phyloP scores from a whole-genome alignment of 2,797 vertebrate genomes.

The Crenuchus spilurus region DNA sequence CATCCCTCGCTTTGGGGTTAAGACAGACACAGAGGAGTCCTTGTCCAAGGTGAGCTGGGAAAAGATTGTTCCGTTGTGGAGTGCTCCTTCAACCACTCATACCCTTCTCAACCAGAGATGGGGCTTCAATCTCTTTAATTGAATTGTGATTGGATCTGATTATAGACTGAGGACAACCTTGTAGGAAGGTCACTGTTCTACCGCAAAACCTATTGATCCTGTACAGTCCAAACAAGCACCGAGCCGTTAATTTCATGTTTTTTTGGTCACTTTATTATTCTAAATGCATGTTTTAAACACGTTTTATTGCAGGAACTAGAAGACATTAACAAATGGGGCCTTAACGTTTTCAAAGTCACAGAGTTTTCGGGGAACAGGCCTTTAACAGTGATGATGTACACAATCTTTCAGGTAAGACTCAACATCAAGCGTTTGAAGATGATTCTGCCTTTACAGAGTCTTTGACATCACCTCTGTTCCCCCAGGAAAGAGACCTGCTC shows the following conservation, averaged over 20 bases:
- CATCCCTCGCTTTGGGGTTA: slow-evolving; percentile 79
- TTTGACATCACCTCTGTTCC: no score
- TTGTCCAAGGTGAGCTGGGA: slow-evolving; percentile 53
- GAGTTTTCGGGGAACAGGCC: slow-evolving; percentile 96
- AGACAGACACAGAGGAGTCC: slow-evolving; percentile 58
- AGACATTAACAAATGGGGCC: slow-evolving; percentile 98
- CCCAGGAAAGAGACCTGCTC: slow-evolving; percentile 84
- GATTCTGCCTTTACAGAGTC: not conserved
- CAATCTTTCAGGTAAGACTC: slow-evolving; percentile 90
- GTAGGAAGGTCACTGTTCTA: not conserved
- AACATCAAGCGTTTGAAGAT: not conserved
- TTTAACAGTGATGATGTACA: slow-evolving; percentile 96
- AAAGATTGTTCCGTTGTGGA: slow-evolving; percentile 2
- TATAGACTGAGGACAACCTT: slow-evolving; percentile 6
- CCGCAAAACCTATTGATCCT: not conserved
- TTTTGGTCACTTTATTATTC: not conserved
- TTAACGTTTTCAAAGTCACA: slow-evolving; percentile 96
- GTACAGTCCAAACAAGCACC: not conserved
- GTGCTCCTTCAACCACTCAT: slow-evolving; percentile 7
- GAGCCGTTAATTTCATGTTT: not conserved
- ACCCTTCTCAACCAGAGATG: not conserved
- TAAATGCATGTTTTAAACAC: not conserved
- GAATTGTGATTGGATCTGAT: slow-evolving; percentile 22
- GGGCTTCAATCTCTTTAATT: not conserved
- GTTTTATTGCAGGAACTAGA: slow-evolving; percentile 87